Evolutionary conservation across 2,113 vertebrate species (phyloP).

Genomic region (Boleophthalmus pectinirostris): DNA sequence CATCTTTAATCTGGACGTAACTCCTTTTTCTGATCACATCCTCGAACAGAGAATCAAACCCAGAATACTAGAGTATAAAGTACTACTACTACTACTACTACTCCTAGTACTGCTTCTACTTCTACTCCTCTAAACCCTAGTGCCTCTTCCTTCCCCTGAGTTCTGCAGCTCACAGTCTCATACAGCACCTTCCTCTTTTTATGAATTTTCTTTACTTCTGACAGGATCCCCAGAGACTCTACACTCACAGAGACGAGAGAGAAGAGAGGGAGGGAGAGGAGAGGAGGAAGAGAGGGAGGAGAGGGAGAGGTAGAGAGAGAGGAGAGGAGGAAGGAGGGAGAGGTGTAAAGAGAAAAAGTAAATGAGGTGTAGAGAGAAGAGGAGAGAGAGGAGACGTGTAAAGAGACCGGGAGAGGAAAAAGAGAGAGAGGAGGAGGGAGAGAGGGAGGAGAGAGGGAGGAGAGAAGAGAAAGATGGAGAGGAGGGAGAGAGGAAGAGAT

Average conservation of each 20-base stretch:
- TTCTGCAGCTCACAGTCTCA: background rate
- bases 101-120: background rate
- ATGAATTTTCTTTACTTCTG: background rate
- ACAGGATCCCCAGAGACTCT: background rate
- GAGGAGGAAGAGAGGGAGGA: background rate
- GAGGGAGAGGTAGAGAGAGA: too few species aligned
- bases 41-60: too few species aligned
- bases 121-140: background rate
- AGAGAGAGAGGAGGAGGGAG: background rate
- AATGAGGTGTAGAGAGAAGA: background rate
- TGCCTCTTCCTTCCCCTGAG: background rate
- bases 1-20: too few species aligned
- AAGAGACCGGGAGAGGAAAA: too few species aligned
- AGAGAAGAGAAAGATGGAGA: too few species aligned
- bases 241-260: background rate
- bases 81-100: background rate
- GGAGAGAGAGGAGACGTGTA: background rate
- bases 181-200: background rate
- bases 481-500: too few species aligned
- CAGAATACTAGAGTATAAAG: too few species aligned
- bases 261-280: too few species aligned
- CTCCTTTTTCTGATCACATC: too few species aligned
- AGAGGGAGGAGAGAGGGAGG: too few species aligned
- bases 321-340: too few species aligned
- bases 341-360: too few species aligned